Base-by-base conservation (phyloP, 1,140 invertebrate species). In the Bombus cullumanus region DNA sequence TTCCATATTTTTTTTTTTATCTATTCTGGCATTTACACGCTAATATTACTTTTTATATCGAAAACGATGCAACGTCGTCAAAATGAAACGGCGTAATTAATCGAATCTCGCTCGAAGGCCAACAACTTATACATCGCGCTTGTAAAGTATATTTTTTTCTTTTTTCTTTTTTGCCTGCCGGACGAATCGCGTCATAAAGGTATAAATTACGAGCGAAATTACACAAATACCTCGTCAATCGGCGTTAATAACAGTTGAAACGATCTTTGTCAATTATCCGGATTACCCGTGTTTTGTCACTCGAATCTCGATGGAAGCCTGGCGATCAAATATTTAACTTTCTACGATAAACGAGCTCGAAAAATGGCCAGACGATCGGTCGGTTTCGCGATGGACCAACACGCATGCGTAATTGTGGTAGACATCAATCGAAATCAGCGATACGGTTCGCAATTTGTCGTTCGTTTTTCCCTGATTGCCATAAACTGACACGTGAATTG, bases 271-370 rank as follows among this genome's bases (percentile, higher is more conserved):
- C 34, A 43, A 39, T 53, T 15, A 13, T 6, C 15, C 78, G 13
- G 13, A 80, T 69, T 69, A 53, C 37, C 62, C 13, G 4, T 18
- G n/a, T 6, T 34, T 66, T 66, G 28, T n/a, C 31, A 0, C 31
- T 5, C 28, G 13, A 22, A n/a, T 82, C 18, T 10, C 53, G 12
- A 39, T 37, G 8, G 1, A 71, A 84, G 69, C 34, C 22, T 31
- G 15, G 15, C 37, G 37, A 34, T 57, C 81, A 83, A 83, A 83
- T 83, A 83, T 83, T 83, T 76, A 34, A 31, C 43, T 68, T 64
- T n/a, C 6, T 73, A 53, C 15, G 81, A 76, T 57, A 68, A 6
- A 39, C 31, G 34, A 41, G 62, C 18, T 57, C 34, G 25, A n/a
- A 64, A 53, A 75, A 59, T 66, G 1, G 9, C 6, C 47, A 37